phyloP scores from a whole-genome alignment of 2,113 vertebrate species.

The Phocoena sinus region DNA sequence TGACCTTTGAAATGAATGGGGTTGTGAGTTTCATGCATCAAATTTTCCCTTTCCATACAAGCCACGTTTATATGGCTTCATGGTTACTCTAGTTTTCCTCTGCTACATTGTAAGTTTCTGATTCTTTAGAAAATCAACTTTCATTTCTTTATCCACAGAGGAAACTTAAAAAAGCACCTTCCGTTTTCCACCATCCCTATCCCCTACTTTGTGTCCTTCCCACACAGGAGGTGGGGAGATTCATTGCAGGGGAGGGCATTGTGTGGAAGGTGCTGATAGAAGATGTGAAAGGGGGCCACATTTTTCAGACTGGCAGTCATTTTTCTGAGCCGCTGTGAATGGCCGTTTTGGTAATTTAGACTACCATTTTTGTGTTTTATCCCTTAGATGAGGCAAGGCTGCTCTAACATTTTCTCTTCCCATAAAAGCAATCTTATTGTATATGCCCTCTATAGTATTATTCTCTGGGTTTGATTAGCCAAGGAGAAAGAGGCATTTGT shows the following conservation, averaged over 20 bases:
- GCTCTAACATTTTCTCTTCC: background rate
- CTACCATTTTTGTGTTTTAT: background rate
- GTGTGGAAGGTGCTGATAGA: background rate
- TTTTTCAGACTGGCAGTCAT: background rate
- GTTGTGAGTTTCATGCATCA: background rate
- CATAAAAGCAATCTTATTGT: background rate
- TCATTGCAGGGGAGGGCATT: background rate
- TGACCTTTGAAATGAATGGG: background rate
- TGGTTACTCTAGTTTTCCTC: background rate
- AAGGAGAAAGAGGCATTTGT: background rate
- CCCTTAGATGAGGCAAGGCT: background rate
- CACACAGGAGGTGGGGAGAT: background rate
- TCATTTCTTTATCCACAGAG: background rate
- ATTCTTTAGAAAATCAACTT: background rate
- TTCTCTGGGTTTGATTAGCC: conserved; percentile 11
- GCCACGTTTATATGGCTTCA: background rate
- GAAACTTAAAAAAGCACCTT: background rate
- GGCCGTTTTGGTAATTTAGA: background rate
- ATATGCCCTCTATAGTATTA: background rate
- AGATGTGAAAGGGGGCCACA: background rate
- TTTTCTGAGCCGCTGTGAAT: background rate
- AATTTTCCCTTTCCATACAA: background rate
- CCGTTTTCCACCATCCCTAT: background rate
- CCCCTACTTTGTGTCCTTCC: background rate
- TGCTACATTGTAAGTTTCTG: background rate